phyloP scores from a whole-genome alignment of 2,113 vertebrate species.

The Sialia sialis region DNA sequence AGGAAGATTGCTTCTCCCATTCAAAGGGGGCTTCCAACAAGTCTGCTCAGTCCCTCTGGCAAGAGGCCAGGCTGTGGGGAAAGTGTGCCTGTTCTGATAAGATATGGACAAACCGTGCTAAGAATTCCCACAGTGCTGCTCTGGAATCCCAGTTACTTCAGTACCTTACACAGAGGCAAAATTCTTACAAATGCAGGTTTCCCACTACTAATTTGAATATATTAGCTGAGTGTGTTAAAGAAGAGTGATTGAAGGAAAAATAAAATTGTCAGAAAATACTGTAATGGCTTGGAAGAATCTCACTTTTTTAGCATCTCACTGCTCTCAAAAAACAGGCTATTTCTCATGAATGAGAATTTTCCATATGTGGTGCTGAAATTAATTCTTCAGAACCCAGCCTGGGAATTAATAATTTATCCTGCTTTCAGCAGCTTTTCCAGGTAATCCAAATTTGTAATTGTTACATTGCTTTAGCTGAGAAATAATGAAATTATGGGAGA shows the following conservation, averaged over 20 bases:
- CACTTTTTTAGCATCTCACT: neutral
- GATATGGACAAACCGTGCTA: slow-evolving; percentile 9
- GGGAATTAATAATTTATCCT: neutral
- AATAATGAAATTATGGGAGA: neutral
- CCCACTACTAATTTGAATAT: neutral
- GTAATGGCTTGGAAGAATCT: neutral
- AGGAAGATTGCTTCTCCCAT: slow-evolving; percentile 28
- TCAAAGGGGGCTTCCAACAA: neutral
- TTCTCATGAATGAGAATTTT: neutral
- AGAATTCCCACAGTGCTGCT: slow-evolving; percentile 20
- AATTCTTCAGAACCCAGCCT: neutral
- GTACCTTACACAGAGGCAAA: neutral
- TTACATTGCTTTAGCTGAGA: neutral
- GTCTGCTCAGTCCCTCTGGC: neutral
- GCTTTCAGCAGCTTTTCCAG: neutral
- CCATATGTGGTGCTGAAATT: neutral
- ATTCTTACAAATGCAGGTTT: neutral
- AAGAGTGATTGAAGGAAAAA: neutral
- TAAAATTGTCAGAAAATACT: neutral
- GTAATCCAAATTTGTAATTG: neutral
- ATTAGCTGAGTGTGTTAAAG: neutral
- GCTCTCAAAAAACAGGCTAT: neutral
- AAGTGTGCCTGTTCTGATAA: slow-evolving; percentile 54
- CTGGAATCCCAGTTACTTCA: neutral
- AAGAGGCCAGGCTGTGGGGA: neutral